These are phyloP conservation scores for Alauda arvensis DNA, from an alignment of 2,797 vertebrate genomes.

Conservation along the genomic window DNA sequence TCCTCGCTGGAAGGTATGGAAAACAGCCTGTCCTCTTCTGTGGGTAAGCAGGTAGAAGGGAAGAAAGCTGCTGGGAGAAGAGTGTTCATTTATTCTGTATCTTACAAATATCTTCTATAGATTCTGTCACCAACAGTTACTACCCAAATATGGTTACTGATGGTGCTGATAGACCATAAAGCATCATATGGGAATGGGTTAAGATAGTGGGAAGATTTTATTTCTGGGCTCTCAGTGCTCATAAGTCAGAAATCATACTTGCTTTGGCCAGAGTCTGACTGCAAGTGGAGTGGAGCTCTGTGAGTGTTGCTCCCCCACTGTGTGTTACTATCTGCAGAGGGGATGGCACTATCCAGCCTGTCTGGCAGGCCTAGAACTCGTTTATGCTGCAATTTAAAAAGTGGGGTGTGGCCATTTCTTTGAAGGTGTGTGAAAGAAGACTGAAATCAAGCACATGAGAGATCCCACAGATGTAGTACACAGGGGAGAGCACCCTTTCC, in stretches of 20 bases:
- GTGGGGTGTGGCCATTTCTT: neutral
- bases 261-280: neutral
- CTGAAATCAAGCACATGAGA: neutral
- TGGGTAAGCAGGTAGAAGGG: neutral
- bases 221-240: neutral
- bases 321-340: neutral
- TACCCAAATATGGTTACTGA: neutral
- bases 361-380: neutral
- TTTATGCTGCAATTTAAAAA: neutral
- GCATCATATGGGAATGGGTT: neutral
- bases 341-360: neutral
- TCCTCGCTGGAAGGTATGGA: neutral
- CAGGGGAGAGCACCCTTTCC: neutral
- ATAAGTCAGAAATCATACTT: neutral
- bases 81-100: neutral
- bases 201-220: neutral
- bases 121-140: neutral
- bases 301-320: neutral
- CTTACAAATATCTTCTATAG: neutral
- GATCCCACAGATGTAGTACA: neutral
- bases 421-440: neutral
- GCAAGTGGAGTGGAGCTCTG: neutral
- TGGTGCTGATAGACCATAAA: neutral
- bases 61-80: neutral
- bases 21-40: neutral